Conservation (phyloP, 2,113 vertebrate species). For the Corynorhinus townsendii region DNA sequence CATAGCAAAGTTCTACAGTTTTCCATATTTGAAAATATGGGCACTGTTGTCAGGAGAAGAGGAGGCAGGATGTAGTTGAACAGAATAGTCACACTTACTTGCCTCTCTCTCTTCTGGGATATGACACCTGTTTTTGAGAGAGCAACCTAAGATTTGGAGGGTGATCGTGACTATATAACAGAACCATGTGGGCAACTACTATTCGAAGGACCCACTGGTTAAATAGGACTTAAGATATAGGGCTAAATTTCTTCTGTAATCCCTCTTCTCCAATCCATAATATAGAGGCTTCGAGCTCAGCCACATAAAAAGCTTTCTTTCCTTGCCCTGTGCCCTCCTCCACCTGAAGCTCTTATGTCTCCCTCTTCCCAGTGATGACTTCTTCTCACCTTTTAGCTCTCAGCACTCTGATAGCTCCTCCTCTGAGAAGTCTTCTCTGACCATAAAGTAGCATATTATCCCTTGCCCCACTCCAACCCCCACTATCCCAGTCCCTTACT, state of each 20-base stretch:
- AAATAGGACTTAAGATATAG: background rate
- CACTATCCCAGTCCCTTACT: background rate
- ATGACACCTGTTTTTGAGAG: background rate
- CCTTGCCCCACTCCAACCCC: background rate
- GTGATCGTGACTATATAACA: background rate
- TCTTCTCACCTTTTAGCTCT: background rate
- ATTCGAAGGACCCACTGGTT: background rate
- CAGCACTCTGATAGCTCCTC: background rate
- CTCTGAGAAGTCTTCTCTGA: background rate
- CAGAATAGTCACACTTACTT: background rate
- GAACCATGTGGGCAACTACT: background rate
- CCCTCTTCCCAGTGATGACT: background rate
- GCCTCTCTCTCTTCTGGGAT: background rate
- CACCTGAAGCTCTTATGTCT: background rate
- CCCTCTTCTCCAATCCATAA: background rate
- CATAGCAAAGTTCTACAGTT: background rate
- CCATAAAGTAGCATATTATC: rapidly evolving
- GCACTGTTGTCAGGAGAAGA: background rate
- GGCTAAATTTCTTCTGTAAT: background rate
- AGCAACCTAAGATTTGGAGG: background rate
- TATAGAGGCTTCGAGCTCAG: background rate
- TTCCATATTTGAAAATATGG: background rate
- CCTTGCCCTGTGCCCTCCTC: background rate
- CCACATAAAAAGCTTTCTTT: background rate
- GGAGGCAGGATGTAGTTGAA: background rate